Evolutionary conservation across 2,888 invertebrate genomes (phyloP), one percentile per base, ranked within the genome.

Genomic region (Scotopteryx bipunctaria): DNA sequence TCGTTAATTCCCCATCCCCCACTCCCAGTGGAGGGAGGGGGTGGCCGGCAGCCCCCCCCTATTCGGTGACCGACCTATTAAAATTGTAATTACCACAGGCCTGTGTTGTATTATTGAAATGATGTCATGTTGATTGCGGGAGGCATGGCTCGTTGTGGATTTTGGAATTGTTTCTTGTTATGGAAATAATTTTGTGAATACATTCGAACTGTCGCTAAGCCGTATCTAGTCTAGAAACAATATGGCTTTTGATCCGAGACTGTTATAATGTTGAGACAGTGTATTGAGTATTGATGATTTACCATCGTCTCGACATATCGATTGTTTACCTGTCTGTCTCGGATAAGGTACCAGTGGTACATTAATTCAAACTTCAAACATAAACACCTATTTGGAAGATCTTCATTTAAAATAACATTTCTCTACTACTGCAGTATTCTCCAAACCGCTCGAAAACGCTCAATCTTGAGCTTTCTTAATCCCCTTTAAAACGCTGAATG

Each of bases 11-110:
- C 64, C 56, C 59, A 62, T 35, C 56, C 53, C 55, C 59, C 55
- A 44, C 53, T 46, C 57, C 57, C 33, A 48, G 27, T 59, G 52
- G 50, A n/a, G n/a, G 48, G 38, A 46, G 56, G 51, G 55, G 35
- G 61, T 51, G 46, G 52, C 44, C 27, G 57, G 36, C 52, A n/a
- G 53, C 49, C 64, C 64, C 64, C 64, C 61, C 69, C 69, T 68
- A 67, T 65, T 66, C 70, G 66, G 74, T 86, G 86, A 83, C 85
- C 83, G 79, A 80, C 82, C 83, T 78, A 85, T 86, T 87, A 86
- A 86, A 87, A 83, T 83, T 76, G 80, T 86, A 86, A 87, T 87
- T 84, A 84, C 78, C 76, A 67, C 69, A 74, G 70, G 74, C 76
- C 80, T 79, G 76, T 79, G 78, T 66, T 76, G 77, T 83, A 74